Evolutionary conservation across 2,888 invertebrate genomes (phyloP).

Genomic region (Gastrophysa polygoni): DNA sequence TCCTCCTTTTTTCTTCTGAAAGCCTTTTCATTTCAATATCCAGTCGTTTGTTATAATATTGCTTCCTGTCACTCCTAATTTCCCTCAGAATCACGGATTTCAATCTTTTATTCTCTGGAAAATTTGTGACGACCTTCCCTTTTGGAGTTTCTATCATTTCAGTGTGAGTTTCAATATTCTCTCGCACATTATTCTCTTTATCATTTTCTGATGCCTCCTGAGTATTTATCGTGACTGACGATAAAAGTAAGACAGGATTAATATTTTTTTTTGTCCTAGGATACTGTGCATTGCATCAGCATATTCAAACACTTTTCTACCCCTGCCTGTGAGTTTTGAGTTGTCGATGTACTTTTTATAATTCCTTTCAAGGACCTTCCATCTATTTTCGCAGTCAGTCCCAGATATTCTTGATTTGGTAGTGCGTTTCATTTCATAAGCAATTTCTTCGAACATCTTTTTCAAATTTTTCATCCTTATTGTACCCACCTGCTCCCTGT

Average conservation of each 20-base stretch:
- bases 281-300: slow-evolving; percentile 22
- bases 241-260: slow-evolving; percentile 17
- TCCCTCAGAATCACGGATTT: slow-evolving; percentile 16
- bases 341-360: slow-evolving; percentile 29
- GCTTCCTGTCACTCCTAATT: slow-evolving; percentile 11
- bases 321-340: slow-evolving; percentile 22
- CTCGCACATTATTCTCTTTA: slow-evolving; percentile 12
- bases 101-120: slow-evolving; percentile 21
- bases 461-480: slow-evolving; percentile 23
- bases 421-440: slow-evolving; percentile 20
- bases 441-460: slow-evolving; percentile 27
- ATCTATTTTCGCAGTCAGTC: slow-evolving; percentile 24
- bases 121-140: slow-evolving; percentile 14
- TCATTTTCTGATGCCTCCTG: slow-evolving; percentile 11
- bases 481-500: slow-evolving; percentile 20
- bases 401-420: slow-evolving; percentile 15
- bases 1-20: slow-evolving; percentile 10
- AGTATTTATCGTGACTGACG: slow-evolving; percentile 16
- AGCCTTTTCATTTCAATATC: slow-evolving; percentile 16
- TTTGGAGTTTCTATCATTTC: slow-evolving; percentile 6
- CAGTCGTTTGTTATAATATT: slow-evolving; percentile 19
- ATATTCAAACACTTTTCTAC: slow-evolving; percentile 25
- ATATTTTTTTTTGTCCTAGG: too few species aligned
- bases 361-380: slow-evolving; percentile 24
- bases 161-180: background rate